These are phyloP conservation scores for Acanthopleura granulata DNA, from an alignment of 2,888 invertebrate genomes.

Conservation along the genomic window DNA sequence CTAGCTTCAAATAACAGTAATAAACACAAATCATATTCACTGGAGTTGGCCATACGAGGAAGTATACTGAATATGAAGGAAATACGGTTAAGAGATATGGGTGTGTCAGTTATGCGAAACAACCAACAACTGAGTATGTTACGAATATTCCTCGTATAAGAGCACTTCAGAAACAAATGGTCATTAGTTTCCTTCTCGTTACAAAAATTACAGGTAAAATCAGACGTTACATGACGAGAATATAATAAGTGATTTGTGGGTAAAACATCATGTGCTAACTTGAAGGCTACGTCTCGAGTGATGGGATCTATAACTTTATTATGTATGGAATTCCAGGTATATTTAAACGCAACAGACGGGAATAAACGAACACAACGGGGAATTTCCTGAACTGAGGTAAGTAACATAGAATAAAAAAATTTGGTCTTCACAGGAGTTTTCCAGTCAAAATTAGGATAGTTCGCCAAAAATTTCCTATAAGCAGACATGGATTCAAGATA, in stretches of 20 bases:
- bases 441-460: neutral
- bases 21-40: no score
- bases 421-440: neutral
- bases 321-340: neutral
- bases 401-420: neutral
- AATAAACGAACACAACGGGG: neutral
- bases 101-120: no score
- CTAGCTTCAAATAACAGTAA: no score
- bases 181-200: no score
- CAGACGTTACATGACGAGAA: neutral
- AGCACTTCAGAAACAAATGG: no score
- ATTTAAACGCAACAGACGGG: neutral
- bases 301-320: neutral
- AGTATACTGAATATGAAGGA: no score
- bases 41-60: no score
- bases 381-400: neutral
- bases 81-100: no score
- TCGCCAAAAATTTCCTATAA: neutral
- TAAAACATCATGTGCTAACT: neutral
- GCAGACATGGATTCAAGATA: neutral
- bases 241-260: neutral
- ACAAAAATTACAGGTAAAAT: no score
- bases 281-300: neutral
- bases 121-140: no score
- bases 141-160: no score